Evolutionary conservation across 2,888 invertebrate genomes (phyloP).

Genomic region (Baronia brevicornis): DNA sequence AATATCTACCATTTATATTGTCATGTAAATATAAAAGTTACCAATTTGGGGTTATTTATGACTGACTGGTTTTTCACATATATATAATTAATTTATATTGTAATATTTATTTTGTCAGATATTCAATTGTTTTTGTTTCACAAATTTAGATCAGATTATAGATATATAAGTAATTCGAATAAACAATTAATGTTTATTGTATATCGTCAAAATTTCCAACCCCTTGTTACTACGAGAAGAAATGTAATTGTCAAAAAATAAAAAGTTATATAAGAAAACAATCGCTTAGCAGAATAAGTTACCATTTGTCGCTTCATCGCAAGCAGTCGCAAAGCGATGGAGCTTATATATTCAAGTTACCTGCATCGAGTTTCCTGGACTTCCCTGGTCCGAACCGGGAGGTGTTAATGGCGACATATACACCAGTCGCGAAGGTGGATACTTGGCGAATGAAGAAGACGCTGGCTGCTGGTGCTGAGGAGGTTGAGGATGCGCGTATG

Average conservation of each 20-base stretch:
- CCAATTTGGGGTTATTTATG: too few relatives aligned
- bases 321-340: conserved; percentile 42
- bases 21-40: too few relatives aligned
- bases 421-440: conserved; percentile 70
- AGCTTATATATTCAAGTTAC: conserved; percentile 32
- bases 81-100: too few relatives aligned
- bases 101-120: too few relatives aligned
- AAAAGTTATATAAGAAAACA: conserved; percentile 24
- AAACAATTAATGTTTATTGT: too few relatives aligned
- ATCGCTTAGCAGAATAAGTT: conserved; percentile 58
- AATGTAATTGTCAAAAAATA: conserved; percentile 25
- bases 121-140: conserved; percentile 20
- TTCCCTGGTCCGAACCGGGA: conserved; percentile 91
- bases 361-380: conserved; percentile 82
- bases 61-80: too few relatives aligned
- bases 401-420: conserved; percentile 91
- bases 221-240: too few relatives aligned
- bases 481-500: conserved; percentile 47
- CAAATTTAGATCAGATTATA: too few relatives aligned
- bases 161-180: too few relatives aligned
- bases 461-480: conserved; percentile 41
- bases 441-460: conserved; percentile 54
- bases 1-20: too few relatives aligned
- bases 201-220: too few relatives aligned
- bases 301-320: conserved; percentile 46